Evolutionary conservation across 2,797 vertebrate species (phyloP).

Genomic region (Macropus fuliginosus): DNA sequence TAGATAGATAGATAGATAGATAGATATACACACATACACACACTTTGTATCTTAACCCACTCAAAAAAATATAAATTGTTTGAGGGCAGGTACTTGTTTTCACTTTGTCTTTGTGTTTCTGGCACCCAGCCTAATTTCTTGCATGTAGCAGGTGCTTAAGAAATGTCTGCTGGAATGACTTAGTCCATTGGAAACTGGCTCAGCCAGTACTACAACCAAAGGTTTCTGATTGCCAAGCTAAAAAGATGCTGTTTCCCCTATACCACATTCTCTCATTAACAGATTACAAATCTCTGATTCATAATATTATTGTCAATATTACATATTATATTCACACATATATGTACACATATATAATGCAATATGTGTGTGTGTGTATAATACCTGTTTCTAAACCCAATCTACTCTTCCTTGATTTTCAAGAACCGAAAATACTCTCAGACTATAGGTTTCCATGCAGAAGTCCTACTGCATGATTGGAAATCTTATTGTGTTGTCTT

Average conservation of each 20-base stretch:
- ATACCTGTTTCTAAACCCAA: constrained; percentile 1
- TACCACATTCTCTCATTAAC: background rate
- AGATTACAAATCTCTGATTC: background rate
- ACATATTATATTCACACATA: background rate
- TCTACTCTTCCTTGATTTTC: constrained; percentile 14
- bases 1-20: too few species aligned
- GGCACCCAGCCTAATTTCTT: background rate
- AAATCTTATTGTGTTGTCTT: constrained; percentile 13
- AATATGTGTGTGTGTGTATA: background rate
- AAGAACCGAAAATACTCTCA: background rate
- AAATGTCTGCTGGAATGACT: background rate
- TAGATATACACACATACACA: background rate
- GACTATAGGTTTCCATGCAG: background rate
- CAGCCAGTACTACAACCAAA: background rate
- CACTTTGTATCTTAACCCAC: background rate
- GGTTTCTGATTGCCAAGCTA: background rate
- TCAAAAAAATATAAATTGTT: background rate
- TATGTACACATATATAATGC: background rate
- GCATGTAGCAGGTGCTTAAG: background rate
- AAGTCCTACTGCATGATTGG: background rate
- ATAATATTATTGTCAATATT: background rate
- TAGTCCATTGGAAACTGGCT: background rate
- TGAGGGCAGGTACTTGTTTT: background rate
- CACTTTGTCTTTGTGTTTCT: background rate
- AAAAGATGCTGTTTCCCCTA: background rate